These are phyloP conservation scores for pig (Sus scrofa) DNA, from an alignment of 2,113 vertebrate genomes.

Conservation along the genomic window DNA sequence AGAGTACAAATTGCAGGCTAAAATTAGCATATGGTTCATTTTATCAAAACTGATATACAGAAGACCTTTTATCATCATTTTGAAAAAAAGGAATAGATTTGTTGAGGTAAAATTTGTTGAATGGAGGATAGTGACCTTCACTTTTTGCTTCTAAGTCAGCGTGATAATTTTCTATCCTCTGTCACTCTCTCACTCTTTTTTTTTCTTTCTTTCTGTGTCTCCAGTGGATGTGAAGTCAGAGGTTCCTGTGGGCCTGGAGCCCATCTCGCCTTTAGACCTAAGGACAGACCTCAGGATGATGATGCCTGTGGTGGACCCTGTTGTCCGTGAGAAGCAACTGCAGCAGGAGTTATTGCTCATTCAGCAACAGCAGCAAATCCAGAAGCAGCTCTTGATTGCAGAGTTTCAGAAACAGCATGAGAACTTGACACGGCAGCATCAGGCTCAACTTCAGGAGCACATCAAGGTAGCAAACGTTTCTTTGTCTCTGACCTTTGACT, in stretches of 20 bases:
- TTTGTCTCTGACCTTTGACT: conserved; percentile 63
- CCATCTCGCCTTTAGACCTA: conserved; percentile 95
- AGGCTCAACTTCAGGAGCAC: conserved; percentile 99
- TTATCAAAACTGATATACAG: background rate
- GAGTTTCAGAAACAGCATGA: conserved; percentile 99
- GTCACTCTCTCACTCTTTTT: rapidly evolving
- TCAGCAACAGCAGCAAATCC: conserved; percentile 99
- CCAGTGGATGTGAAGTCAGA: conserved; percentile 96
- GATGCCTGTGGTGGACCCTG: conserved; percentile 94
- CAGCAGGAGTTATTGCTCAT: conserved; percentile 98
- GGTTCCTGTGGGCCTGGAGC: conserved; percentile 91
- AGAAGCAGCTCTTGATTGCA: conserved; percentile 98
- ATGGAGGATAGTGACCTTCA: background rate
- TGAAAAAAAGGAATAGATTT: background rate
- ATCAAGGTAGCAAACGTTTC: conserved; percentile 95
- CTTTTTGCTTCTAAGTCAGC: background rate
- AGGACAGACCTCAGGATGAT: conserved; percentile 97
- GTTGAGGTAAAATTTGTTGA: background rate
- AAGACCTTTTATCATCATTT: background rate
- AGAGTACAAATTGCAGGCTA: background rate
- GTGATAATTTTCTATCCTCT: background rate
- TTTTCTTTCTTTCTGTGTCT: background rate
- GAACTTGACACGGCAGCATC: conserved; percentile 97
- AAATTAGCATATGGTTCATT: background rate
- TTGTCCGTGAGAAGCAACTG: conserved; percentile 95